Evolutionary conservation across 2,797 vertebrate species (phyloP).

Genomic region (Myotis vivesi): DNA sequence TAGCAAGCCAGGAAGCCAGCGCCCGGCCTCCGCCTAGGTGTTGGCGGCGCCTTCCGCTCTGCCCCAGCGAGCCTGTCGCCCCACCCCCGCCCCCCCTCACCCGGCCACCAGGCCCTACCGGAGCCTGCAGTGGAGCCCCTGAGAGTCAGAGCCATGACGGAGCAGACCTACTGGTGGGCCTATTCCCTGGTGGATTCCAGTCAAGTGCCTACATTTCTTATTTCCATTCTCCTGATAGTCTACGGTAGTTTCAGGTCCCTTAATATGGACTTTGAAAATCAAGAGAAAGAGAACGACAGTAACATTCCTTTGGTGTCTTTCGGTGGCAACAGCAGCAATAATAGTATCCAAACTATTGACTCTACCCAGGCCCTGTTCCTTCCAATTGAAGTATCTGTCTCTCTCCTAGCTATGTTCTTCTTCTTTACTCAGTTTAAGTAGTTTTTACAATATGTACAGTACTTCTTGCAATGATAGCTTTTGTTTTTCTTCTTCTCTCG

Average conservation of each 20-base stretch:
- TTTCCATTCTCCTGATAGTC: constrained; percentile 99
- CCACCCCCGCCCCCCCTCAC: too few species aligned
- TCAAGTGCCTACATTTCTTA: constrained; percentile 99
- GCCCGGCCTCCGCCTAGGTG: too few species aligned
- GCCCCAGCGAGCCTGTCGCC: too few species aligned
- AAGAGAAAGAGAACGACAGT: constrained; percentile 98
- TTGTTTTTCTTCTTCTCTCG: constrained; percentile 98
- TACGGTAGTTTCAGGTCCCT: constrained; percentile 99
- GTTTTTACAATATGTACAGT: constrained; percentile 99
- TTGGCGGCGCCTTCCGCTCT: too few species aligned
- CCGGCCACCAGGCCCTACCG: too few species aligned
- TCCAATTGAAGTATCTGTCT: constrained; percentile 97
- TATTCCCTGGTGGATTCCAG: constrained; percentile 99
- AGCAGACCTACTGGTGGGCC: constrained; percentile 90
- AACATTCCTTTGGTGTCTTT: constrained; percentile 89
- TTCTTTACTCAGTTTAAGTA: constrained; percentile 99
- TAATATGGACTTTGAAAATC: constrained; percentile 99
- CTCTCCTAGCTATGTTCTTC: constrained; percentile 99
- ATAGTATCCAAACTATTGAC: constrained; percentile 99
- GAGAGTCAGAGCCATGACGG: too few species aligned
- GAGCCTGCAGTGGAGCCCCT: too few species aligned
- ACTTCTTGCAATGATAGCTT: constrained; percentile 99
- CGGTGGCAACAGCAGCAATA: constrained; percentile 95
- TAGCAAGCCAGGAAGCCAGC: too few species aligned
- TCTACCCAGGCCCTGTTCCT: constrained; percentile 98